Evolutionary conservation across 2,113 vertebrate genomes (phyloP).

Genomic region (Phyllostomus discolor): DNA sequence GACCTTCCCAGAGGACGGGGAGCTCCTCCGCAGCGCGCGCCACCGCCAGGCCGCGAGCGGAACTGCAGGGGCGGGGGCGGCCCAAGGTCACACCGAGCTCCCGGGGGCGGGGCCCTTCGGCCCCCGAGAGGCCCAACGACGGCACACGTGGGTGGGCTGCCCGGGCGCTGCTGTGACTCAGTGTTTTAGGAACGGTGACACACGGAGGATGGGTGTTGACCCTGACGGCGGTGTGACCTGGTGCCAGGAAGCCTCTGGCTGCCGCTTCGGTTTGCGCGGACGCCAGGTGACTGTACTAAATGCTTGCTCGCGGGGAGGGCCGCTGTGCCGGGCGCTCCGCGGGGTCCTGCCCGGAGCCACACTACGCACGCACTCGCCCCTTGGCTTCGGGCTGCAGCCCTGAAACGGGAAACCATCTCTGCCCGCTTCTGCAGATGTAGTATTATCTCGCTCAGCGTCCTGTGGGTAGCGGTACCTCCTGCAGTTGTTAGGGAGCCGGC

Average conservation of each 20-base stretch:
- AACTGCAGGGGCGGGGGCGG: background rate
- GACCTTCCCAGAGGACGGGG: constrained; percentile 19
- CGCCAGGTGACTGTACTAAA: background rate
- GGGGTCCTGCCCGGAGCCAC: background rate
- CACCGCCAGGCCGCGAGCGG: background rate
- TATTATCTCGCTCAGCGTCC: background rate
- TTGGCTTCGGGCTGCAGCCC: background rate
- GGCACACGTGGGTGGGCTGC: background rate
- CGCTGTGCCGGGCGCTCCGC: background rate
- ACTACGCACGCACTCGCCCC: background rate
- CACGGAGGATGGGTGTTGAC: background rate
- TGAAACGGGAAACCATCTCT: background rate
- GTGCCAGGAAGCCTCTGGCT: background rate
- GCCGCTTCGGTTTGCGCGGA: background rate
- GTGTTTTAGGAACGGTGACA: constrained; percentile 5
- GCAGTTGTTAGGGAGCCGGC: background rate
- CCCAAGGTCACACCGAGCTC: background rate
- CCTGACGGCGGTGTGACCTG: background rate
- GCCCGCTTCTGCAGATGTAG: background rate
- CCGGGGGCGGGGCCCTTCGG: background rate
- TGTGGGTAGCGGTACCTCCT: background rate
- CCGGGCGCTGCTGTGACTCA: background rate
- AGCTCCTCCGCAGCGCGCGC: background rate
- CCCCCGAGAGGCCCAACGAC: background rate
- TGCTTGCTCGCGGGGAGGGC: background rate